phyloP scores from a whole-genome alignment of 2,888 invertebrate genomes.

The Tetranychus piercei region DNA sequence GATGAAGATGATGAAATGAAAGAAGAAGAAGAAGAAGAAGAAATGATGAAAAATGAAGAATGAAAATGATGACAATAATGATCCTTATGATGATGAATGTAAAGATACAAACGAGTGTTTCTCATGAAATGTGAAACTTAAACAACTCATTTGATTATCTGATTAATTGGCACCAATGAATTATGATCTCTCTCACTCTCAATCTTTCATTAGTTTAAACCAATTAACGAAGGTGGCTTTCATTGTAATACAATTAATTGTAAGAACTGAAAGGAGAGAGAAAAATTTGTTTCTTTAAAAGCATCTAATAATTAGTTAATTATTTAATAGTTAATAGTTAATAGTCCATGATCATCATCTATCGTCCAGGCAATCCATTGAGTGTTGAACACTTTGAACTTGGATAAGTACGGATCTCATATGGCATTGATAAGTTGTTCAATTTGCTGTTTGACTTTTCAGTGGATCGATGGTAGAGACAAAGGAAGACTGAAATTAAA shows the following conservation, averaged over 20 bases:
- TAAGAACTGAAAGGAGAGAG: neutral
- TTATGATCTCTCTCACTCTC: neutral
- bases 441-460: neutral
- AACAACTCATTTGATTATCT: neutral
- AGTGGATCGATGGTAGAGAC: conserved; percentile 1
- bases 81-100: neutral
- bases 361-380: neutral
- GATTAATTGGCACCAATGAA: neutral
- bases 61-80: neutral
- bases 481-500: conserved; percentile 58
- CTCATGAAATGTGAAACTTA: neutral
- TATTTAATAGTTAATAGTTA: too few relatives aligned
- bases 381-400: neutral
- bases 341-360: too few relatives aligned
- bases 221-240: neutral
- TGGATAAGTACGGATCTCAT: conserved; percentile 2
- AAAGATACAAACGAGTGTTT: neutral
- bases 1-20: neutral
- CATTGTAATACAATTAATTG: neutral
- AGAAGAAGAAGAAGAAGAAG: neutral
- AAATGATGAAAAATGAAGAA: neutral
- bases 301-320: neutral
- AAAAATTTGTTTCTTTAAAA: neutral
- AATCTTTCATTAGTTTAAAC: neutral
- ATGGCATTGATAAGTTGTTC: neutral